Evolutionary conservation across 2,113 vertebrate genomes (phyloP).

Genomic region (Colossoma macropomum): DNA sequence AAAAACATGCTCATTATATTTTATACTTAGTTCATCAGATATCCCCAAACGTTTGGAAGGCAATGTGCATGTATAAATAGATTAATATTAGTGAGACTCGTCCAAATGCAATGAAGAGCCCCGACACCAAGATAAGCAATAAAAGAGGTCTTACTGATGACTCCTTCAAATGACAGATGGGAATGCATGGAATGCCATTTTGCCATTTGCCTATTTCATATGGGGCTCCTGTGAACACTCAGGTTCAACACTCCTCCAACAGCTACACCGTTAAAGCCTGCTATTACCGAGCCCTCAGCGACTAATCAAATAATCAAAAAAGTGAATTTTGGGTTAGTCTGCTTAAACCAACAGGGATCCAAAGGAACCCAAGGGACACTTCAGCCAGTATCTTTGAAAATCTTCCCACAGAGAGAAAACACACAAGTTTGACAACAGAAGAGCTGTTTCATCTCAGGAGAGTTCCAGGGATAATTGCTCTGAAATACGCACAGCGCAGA

Average conservation of each 20-base stretch:
- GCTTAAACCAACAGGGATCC: background rate
- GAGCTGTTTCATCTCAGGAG: slow-evolving; percentile 47
- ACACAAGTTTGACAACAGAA: slow-evolving; percentile 25
- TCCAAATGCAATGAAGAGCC: background rate
- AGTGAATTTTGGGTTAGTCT: background rate
- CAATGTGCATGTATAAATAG: background rate
- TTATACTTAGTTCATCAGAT: too few relatives aligned
- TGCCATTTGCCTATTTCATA: background rate
- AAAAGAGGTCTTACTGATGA: slow-evolving; percentile 6
- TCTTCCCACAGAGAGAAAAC: background rate
- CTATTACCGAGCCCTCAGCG: background rate
- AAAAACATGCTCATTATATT: too few relatives aligned
- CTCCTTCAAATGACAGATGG: slow-evolving; percentile 7
- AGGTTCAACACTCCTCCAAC: slow-evolving; percentile 23
- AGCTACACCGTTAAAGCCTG: slow-evolving; percentile 5
- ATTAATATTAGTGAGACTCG: slow-evolving; percentile 10
- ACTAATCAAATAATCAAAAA: background rate
- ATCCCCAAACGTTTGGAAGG: background rate
- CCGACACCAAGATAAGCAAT: slow-evolving; percentile 32
- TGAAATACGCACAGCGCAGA: slow-evolving; percentile 42
- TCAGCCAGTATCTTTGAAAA: slow-evolving; percentile 1
- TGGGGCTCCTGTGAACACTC: slow-evolving; percentile 22
- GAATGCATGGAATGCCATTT: slow-evolving; percentile 54
- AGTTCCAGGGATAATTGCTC: slow-evolving; percentile 44
- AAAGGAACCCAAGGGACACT: background rate